A percentile compares a stretch with the other conserved stretches of the same genome.
phyloP scores from a whole-genome alignment of 1,140 invertebrate species.

The Propsilocerus akamusi region DNA sequence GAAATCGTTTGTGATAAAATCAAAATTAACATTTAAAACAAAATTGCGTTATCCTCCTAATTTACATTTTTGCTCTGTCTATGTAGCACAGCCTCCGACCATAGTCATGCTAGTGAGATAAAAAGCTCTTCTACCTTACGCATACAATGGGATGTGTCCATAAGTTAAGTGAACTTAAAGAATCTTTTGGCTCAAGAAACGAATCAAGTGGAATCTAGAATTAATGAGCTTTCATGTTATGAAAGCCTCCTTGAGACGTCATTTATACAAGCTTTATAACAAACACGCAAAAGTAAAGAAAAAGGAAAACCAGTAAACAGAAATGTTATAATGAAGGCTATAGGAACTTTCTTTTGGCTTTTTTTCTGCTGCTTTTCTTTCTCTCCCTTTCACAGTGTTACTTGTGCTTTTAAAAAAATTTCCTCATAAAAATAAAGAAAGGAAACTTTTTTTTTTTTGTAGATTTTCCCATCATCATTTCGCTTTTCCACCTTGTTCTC shows the following conservation, averaged over 20 bases:
- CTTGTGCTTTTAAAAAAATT: no score
- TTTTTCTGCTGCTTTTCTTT: background rate
- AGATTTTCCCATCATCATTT: background rate
- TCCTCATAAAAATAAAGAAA: background rate
- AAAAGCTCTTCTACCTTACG: no score
- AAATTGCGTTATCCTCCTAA: background rate
- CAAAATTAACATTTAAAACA: constrained; percentile 4
- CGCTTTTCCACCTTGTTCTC: no score
- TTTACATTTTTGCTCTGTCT: background rate
- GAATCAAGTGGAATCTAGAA: no score
- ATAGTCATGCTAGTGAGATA: no score
- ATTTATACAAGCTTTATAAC: background rate
- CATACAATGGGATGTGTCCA: no score
- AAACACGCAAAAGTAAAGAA: background rate
- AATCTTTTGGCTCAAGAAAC: no score
- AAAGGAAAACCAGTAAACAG: background rate
- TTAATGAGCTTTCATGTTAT: no score
- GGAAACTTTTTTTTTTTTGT: no score
- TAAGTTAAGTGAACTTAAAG: no score
- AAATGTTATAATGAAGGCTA: background rate
- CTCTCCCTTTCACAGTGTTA: no score
- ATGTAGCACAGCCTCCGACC: no score
- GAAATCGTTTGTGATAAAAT: constrained; percentile 1
- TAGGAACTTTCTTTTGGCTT: background rate
- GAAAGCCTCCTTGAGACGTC: background rate